These are phyloP conservation scores for Peromyscus nudipes DNA, from an alignment of 2,797 vertebrate species.

Conservation along the genomic window DNA sequence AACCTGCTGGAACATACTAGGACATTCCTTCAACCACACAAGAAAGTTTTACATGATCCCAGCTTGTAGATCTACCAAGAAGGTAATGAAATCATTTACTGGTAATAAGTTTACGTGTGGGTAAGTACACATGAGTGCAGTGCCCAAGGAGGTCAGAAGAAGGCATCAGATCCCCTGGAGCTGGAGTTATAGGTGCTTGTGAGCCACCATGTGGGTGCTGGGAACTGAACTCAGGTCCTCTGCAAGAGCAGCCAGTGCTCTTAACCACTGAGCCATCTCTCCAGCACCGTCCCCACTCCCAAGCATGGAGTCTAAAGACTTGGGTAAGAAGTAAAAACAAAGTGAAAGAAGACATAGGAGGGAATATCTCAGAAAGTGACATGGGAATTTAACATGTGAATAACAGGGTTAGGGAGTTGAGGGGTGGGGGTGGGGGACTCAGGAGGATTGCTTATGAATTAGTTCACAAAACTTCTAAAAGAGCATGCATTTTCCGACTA, in stretches of 20 bases:
- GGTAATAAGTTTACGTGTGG: background rate
- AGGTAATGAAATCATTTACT: background rate
- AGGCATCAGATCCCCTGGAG: background rate
- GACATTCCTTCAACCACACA: no score
- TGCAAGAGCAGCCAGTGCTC: background rate
- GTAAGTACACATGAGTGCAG: background rate
- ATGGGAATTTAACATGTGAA: background rate
- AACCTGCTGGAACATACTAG: rapidly evolving
- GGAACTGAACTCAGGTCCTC: background rate
- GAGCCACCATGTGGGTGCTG: background rate
- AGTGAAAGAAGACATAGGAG: background rate
- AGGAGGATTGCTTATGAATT: background rate
- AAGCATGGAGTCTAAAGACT: background rate
- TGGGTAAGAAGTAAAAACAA: background rate
- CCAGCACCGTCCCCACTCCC: background rate
- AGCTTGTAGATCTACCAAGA: background rate
- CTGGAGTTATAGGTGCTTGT: background rate
- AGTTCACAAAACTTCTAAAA: background rate
- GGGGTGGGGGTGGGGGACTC: background rate
- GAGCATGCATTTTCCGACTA: background rate
- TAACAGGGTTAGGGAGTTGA: background rate
- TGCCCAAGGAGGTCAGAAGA: background rate
- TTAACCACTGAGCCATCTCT: background rate
- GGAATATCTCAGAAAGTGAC: background rate
- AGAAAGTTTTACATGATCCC: background rate